phyloP scores from a whole-genome alignment of 2,888 invertebrate species.

The Maniola hyperantus region DNA sequence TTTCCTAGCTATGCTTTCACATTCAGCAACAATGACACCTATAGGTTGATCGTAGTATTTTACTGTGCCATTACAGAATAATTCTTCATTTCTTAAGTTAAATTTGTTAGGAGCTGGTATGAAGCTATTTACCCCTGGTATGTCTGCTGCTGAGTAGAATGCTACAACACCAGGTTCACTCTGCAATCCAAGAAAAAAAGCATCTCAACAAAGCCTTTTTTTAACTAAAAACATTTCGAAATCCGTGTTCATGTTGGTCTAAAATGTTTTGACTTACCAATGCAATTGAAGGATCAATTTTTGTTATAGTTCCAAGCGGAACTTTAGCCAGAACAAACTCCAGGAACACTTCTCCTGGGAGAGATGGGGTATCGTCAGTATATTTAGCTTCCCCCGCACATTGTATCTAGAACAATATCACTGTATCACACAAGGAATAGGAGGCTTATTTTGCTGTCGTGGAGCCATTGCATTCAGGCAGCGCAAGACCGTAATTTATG shows the following conservation, averaged over 20 bases:
- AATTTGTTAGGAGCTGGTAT: conserved; percentile 50
- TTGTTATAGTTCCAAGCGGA: conserved; percentile 77
- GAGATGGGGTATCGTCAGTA: conserved; percentile 83
- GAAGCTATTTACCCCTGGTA: conserved; percentile 85
- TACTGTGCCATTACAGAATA: conserved; percentile 56
- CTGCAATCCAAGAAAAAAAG: conserved; percentile 55
- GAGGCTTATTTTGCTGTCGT: neutral
- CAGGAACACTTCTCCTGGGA: conserved; percentile 84
- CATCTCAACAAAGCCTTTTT: too few species aligned
- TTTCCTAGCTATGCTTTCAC: conserved; percentile 73
- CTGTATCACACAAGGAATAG: neutral
- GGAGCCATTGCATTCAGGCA: too few species aligned
- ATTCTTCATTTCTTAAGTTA: conserved; percentile 60
- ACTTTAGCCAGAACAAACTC: conserved; percentile 84
- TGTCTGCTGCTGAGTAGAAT: conserved; percentile 84
- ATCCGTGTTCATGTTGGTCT: too few species aligned
- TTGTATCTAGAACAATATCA: conserved; percentile 63
- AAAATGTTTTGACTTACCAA: conserved; percentile 66
- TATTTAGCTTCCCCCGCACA: conserved; percentile 86
- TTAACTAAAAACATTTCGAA: too few species aligned
- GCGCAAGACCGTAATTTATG: too few species aligned
- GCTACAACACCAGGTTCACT: conserved; percentile 83
- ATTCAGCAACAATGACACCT: conserved; percentile 81
- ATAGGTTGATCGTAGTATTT: conserved; percentile 59
- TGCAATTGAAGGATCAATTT: conserved; percentile 84